These are phyloP conservation scores for Eilema depressum DNA, from an alignment of 2,888 invertebrate species.

Conservation along the genomic window DNA sequence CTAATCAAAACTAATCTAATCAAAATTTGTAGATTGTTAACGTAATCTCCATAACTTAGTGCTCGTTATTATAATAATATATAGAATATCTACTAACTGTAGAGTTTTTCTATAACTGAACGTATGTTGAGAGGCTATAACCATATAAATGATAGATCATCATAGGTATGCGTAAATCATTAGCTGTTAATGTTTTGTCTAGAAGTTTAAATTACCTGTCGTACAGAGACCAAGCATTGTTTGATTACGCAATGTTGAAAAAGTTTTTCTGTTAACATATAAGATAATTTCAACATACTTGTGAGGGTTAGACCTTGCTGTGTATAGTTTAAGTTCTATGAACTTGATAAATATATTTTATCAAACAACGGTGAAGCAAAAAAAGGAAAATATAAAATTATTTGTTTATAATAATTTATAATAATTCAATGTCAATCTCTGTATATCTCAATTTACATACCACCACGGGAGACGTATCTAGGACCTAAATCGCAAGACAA, in stretches of 20 bases:
- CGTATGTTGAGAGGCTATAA: not conserved
- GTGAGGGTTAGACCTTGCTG: not conserved
- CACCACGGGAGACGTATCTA: no score
- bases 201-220: not conserved
- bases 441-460: not conserved
- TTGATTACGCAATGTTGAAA: not conserved
- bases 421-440: not conserved
- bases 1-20: not conserved
- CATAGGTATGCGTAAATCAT: not conserved
- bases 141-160: not conserved
- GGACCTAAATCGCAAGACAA: no score
- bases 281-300: not conserved
- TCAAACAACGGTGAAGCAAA: not conserved
- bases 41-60: not conserved
- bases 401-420: no score
- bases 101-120: not conserved
- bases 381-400: not conserved
- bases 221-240: not conserved
- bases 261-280: not conserved
- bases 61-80: not conserved
- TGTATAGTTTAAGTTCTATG: not conserved
- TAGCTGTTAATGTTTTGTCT: not conserved
- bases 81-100: not conserved
- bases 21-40: not conserved
- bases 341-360: not conserved